Conservation (phyloP, 2,797 vertebrate species). For the Onychomys leucogaster region DNA sequence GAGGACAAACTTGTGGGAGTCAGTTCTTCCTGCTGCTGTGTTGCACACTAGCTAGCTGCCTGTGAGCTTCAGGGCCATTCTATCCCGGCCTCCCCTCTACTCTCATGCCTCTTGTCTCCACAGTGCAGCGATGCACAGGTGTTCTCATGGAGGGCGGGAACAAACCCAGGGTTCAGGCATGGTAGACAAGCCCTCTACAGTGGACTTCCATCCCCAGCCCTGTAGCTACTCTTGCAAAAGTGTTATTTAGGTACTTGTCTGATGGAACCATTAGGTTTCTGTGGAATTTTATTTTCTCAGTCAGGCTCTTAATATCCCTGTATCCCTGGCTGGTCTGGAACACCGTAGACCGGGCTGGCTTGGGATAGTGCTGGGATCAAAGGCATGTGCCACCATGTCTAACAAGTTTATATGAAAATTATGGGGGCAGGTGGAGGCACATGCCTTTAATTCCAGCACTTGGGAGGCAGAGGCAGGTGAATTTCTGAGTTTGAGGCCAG, state of each 20-base stretch:
- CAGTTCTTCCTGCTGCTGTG: background rate
- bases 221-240: background rate
- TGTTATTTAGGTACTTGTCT: background rate
- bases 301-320: background rate
- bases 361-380: background rate
- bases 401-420: background rate
- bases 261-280: background rate
- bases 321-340: background rate
- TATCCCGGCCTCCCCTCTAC: no score
- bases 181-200: background rate
- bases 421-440: no score
- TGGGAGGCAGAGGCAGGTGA: no score
- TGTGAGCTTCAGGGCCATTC: background rate
- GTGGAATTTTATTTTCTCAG: background rate
- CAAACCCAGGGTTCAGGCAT: background rate
- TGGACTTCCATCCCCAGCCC: no score
- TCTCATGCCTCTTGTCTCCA: background rate
- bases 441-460: no score
- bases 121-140: no score
- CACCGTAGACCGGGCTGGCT: background rate
- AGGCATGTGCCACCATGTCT: background rate
- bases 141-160: background rate
- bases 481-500: no score
- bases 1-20: background rate
- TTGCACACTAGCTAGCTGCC: background rate